Evolutionary conservation across 2,113 vertebrate genomes (phyloP).

Genomic region (Ptyas mucosa): DNA sequence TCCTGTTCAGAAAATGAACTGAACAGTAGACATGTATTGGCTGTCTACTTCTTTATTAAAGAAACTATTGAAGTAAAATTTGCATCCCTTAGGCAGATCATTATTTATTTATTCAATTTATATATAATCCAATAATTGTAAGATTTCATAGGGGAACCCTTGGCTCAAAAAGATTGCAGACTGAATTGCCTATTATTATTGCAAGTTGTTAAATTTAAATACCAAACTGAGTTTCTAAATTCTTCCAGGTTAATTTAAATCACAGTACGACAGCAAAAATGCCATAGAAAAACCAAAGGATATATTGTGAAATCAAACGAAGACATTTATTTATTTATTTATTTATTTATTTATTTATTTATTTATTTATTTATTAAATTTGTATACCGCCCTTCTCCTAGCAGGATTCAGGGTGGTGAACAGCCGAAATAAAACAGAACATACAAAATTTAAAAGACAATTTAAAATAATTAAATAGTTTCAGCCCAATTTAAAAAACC

Average conservation of each 20-base stretch:
- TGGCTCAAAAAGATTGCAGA: background rate
- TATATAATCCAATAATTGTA: background rate
- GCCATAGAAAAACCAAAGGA: background rate
- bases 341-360: too few species aligned
- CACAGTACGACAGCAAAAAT: background rate
- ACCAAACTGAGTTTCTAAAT: background rate
- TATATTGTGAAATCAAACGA: background rate
- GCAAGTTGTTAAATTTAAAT: background rate
- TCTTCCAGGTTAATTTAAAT: background rate
- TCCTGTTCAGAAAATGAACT: background rate
- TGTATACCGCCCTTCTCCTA: too few species aligned
- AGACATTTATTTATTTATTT: too few species aligned
- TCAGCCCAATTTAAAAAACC: too few species aligned
- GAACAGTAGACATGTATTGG: background rate
- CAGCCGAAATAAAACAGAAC: too few species aligned
- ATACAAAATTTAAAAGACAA: too few species aligned
- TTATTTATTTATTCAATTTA: background rate
- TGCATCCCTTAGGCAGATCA: background rate
- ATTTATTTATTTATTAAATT: too few species aligned
- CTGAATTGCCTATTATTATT: background rate
- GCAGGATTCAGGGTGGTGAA: too few species aligned
- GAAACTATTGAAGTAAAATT: background rate
- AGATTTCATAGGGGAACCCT: background rate
- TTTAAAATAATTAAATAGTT: too few species aligned
- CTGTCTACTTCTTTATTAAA: background rate